These are phyloP conservation scores for Notodonta dromedarius DNA, from an alignment of 2,888 invertebrate genomes.

Conservation along the genomic window DNA sequence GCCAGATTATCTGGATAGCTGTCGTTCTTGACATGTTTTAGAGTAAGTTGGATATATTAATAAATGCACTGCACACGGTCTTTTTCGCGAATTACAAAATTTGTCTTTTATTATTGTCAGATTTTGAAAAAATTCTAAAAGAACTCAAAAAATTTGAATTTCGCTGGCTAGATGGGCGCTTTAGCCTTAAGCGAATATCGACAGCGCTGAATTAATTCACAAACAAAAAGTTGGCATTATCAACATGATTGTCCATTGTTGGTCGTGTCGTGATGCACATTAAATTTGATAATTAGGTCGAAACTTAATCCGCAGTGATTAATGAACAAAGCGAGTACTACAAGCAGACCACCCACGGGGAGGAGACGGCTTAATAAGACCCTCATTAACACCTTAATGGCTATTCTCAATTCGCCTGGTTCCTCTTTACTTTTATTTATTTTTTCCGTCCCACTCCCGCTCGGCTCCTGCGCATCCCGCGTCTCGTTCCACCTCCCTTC, in stretches of 20 bases:
- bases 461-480: conserved; percentile 49
- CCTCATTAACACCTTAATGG: conserved; percentile 84
- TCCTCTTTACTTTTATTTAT: conserved; percentile 78
- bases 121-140: too few relatives aligned
- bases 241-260: conserved; percentile 49
- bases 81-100: too few relatives aligned
- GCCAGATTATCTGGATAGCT: too few relatives aligned
- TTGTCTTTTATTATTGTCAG: too few relatives aligned
- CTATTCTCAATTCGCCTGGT: conserved; percentile 82
- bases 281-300: conserved; percentile 68
- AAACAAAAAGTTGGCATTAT: conserved; percentile 37
- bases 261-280: conserved; percentile 58
- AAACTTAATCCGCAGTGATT: conserved; percentile 74
- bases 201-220: conserved; percentile 16
- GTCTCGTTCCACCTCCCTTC: conserved; percentile 63
- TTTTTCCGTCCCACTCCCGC: conserved; percentile 62
- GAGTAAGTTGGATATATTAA: too few relatives aligned
- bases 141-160: too few relatives aligned
- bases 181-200: conserved; percentile 15
- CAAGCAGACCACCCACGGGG: conserved; percentile 79
- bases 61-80: too few relatives aligned
- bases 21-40: too few relatives aligned
- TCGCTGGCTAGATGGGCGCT: too few relatives aligned
- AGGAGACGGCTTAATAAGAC: conserved; percentile 83
- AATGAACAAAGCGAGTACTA: conserved; percentile 75